Evolutionary conservation across 2,113 vertebrate species (phyloP).

Genomic region (Castor canadensis): DNA sequence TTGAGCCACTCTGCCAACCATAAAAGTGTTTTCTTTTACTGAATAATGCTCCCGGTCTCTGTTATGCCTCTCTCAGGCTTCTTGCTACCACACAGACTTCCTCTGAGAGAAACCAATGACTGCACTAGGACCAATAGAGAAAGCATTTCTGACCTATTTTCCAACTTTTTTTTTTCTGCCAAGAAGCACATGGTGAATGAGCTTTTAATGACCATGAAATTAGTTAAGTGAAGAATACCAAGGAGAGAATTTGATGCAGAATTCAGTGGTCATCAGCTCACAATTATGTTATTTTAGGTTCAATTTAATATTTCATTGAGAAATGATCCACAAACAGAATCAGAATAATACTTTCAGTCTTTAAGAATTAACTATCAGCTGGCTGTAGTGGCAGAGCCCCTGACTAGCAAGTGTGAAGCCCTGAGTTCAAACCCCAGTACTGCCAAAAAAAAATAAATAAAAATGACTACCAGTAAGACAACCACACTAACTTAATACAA

Average conservation of each 20-base stretch:
- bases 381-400: no score
- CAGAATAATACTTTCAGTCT: neutral
- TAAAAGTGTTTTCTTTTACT: neutral
- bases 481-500: conserved; percentile 13
- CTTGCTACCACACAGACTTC: neutral
- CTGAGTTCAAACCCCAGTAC: no score
- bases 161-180: neutral
- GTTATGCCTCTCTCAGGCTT: neutral
- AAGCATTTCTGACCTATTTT: neutral
- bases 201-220: neutral
- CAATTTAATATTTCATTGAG: conserved; percentile 38
- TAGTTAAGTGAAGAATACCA: conserved; percentile 19
- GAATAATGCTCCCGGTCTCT: neutral
- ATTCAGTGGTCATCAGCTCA: neutral
- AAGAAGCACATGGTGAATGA: neutral
- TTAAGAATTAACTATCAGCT: conserved; percentile 22
- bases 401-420: no score
- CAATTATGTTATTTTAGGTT: neutral
- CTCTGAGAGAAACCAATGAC: neutral
- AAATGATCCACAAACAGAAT: conserved; percentile 21
- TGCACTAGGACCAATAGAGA: neutral
- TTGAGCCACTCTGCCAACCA: no score
- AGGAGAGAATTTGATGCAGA: conserved; percentile 22
- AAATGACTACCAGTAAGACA: no score
- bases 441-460: no score